phyloP scores from a whole-genome alignment of 2,797 vertebrate species.

The Cryptoprocta ferox region DNA sequence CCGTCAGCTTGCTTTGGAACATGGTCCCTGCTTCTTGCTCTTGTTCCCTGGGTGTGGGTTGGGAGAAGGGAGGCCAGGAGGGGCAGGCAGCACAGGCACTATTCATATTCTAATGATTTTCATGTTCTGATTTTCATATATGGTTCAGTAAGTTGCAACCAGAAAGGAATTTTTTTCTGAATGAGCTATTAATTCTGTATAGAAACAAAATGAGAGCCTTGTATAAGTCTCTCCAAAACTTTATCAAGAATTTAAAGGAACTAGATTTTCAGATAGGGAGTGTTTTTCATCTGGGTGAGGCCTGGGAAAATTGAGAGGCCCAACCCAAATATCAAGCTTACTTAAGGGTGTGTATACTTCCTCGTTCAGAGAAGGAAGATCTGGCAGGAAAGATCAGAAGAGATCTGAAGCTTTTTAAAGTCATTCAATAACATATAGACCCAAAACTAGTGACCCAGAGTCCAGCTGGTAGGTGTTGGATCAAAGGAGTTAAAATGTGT shows the following conservation, averaged over 20 bases:
- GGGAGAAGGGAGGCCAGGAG: not conserved
- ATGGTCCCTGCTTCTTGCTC: not conserved
- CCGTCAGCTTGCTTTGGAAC: not conserved
- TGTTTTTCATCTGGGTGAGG: not conserved
- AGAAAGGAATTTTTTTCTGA: slow-evolving; percentile 10
- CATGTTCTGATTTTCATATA: slow-evolving; percentile 4
- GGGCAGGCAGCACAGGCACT: not conserved
- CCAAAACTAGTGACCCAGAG: not conserved
- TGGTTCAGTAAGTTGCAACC: not conserved
- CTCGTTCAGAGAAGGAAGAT: not conserved
- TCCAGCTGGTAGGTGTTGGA: not conserved
- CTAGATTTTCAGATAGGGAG: not conserved
- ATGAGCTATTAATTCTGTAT: not conserved
- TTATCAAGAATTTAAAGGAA: slow-evolving; percentile 6
- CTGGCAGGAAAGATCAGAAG: slow-evolving; percentile 14
- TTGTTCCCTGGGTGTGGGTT: not conserved
- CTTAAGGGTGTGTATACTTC: not conserved
- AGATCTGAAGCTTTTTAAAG: not conserved
- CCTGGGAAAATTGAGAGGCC: not conserved
- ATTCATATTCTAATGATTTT: not conserved
- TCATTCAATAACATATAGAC: not conserved
- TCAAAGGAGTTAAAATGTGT: not conserved
- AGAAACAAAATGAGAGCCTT: not conserved
- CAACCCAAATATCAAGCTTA: slow-evolving; percentile 18
- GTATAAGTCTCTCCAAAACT: not conserved